These are phyloP conservation scores for Lerema accius DNA, from an alignment of 1,140 invertebrate species.

Conservation along the genomic window DNA sequence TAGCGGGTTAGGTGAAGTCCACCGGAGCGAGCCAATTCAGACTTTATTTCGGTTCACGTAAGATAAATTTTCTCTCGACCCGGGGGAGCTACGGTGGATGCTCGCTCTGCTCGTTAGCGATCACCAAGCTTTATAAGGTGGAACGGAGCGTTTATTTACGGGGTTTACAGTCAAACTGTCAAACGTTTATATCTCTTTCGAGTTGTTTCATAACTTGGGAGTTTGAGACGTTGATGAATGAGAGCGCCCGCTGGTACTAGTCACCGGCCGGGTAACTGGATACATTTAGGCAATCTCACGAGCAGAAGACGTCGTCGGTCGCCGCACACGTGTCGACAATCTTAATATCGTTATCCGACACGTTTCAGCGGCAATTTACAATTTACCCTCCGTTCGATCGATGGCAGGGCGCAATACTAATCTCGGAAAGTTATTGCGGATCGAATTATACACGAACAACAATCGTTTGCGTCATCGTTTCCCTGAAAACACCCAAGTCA, in stretches of 20 bases:
- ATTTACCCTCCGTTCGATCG: slow-evolving; percentile 53
- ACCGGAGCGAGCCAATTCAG: slow-evolving; percentile 33
- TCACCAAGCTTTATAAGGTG: slow-evolving; percentile 1
- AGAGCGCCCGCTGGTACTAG: slow-evolving; percentile 33
- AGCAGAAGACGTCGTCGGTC: slow-evolving; percentile 47
- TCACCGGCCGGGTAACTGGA: slow-evolving; percentile 49
- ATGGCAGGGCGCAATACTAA: slow-evolving; percentile 27
- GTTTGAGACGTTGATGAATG: slow-evolving; percentile 72
- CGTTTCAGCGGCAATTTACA: slow-evolving; percentile 59
- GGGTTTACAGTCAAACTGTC: slow-evolving; percentile 56
- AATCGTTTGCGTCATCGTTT: background rate
- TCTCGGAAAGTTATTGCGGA: slow-evolving; percentile 10
- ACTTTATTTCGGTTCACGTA: slow-evolving; percentile 40
- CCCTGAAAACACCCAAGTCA: slow-evolving; percentile 39
- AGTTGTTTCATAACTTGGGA: slow-evolving; percentile 71
- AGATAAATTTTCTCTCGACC: slow-evolving; percentile 34
- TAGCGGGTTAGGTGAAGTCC: slow-evolving; percentile 3
- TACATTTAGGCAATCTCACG: slow-evolving; percentile 65
- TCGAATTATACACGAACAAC: slow-evolving; percentile 15
- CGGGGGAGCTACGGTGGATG: background rate
- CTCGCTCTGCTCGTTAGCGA: slow-evolving; percentile 19
- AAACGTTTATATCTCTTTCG: slow-evolving; percentile 67
- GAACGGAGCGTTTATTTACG: slow-evolving; percentile 25
- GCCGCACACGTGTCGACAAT: slow-evolving; percentile 65
- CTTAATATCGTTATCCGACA: slow-evolving; percentile 68